These are phyloP conservation scores for Bursaphelenchus mucronatus DNA, from an alignment of 1,140 invertebrate genomes.

Conservation along the genomic window DNA sequence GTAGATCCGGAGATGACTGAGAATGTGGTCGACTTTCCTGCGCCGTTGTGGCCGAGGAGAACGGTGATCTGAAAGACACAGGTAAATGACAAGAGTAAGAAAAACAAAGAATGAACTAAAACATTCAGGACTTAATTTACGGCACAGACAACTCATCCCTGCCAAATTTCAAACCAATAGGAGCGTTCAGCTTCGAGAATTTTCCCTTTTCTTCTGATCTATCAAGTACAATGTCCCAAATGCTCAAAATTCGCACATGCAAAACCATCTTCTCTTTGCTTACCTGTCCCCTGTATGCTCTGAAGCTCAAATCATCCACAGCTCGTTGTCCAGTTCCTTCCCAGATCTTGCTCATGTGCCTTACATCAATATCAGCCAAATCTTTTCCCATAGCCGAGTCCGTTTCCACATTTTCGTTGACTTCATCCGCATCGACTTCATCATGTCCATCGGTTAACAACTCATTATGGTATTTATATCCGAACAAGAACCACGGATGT, in stretches of 20 bases:
- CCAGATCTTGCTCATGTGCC: constrained; percentile 38
- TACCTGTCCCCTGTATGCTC: constrained; percentile 45
- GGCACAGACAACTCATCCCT: too few species aligned
- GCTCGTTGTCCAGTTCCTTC: constrained; percentile 37
- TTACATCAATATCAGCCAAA: constrained; percentile 47
- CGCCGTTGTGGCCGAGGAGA: constrained; percentile 47
- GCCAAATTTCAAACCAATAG: too few species aligned
- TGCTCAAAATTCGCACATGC: background rate
- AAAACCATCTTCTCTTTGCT: background rate
- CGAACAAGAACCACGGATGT: constrained; percentile 40
- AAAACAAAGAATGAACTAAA: background rate
- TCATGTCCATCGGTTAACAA: constrained; percentile 18
- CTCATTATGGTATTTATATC: background rate
- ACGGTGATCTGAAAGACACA: constrained; percentile 32
- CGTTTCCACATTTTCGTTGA: constrained; percentile 28
- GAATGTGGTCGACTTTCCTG: constrained; percentile 45
- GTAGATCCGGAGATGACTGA: constrained; percentile 40
- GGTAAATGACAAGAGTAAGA: background rate
- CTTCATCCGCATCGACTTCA: constrained; percentile 19
- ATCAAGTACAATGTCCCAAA: too few species aligned
- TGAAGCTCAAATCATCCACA: constrained; percentile 41
- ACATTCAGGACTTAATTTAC: too few species aligned
- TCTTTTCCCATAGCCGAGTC: constrained; percentile 29
- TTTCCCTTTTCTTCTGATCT: too few species aligned
- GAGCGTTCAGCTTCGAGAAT: too few species aligned